Percentiles rank a stretch among this genome's conserved stretches.
These are phyloP conservation scores for Paratrypauchen microcephalus DNA, from an alignment of 2,797 vertebrate genomes.

Conservation along the genomic window DNA sequence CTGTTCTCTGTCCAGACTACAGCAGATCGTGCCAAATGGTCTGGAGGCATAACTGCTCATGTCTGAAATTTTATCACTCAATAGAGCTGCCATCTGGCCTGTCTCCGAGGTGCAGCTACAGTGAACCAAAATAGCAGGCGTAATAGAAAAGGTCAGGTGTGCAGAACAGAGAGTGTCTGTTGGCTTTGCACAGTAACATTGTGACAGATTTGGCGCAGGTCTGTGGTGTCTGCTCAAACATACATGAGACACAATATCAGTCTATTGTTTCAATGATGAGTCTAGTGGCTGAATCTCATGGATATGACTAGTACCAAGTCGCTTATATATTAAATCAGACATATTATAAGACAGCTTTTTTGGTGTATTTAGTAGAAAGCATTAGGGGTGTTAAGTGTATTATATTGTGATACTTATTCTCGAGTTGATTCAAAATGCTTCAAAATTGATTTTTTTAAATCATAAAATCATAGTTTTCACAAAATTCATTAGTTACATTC, in stretches of 20 bases:
- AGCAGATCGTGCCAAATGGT: conserved; percentile 55
- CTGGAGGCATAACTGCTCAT: conserved; percentile 58
- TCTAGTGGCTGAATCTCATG: conserved; percentile 46
- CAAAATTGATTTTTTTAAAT: too few relatives aligned
- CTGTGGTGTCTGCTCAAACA: conserved; percentile 42
- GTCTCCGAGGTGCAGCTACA: conserved; percentile 68
- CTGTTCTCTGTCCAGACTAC: conserved; percentile 45
- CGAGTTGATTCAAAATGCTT: too few relatives aligned
- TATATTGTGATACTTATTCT: too few relatives aligned
- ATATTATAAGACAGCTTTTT: too few relatives aligned
- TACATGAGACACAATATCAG: conserved; percentile 44
- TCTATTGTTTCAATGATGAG: conserved; percentile 50
- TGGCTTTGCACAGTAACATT: conserved; percentile 25
- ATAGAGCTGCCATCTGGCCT: conserved; percentile 75
- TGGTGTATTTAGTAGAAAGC: too few relatives aligned
- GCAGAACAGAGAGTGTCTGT: conserved; percentile 53
- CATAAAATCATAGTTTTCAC: too few relatives aligned
- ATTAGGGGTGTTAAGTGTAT: too few relatives aligned
- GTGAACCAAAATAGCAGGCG: conserved; percentile 69
- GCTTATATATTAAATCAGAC: conserved; percentile 40
- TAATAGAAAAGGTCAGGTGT: conserved; percentile 70
- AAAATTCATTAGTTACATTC: too few relatives aligned
- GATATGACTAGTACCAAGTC: conserved; percentile 51
- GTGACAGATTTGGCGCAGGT: conserved; percentile 54
- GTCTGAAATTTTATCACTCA: conserved; percentile 73